Evolutionary conservation across 2,113 vertebrate species (phyloP).

Genomic region (Podocnemis expansa): DNA sequence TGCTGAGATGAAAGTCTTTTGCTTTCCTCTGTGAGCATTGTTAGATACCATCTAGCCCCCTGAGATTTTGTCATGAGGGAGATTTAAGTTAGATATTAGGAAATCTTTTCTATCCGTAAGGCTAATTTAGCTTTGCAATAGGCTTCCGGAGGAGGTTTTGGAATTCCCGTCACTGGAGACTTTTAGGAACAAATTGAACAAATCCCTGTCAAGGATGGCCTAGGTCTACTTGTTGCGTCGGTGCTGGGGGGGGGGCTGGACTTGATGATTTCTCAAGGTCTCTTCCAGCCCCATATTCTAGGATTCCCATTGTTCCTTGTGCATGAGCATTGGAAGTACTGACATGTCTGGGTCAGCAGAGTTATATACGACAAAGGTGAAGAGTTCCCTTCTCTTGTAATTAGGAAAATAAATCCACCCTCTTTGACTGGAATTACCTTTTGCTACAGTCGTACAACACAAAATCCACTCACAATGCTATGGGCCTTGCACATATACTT

Average conservation of each 20-base stretch:
- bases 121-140: neutral
- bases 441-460: neutral
- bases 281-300: neutral
- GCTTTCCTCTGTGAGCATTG: neutral
- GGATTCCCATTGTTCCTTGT: neutral
- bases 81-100: neutral
- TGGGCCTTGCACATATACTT: neutral
- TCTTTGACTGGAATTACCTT: too few relatives aligned
- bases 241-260: neutral
- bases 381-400: too few relatives aligned
- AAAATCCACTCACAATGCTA: neutral
- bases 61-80: too few relatives aligned
- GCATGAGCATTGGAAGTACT: neutral
- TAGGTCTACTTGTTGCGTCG: neutral
- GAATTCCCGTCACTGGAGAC: neutral
- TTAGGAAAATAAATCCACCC: too few relatives aligned
- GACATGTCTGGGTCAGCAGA: neutral
- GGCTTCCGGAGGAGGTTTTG: neutral
- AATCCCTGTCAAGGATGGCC: neutral
- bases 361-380: neutral
- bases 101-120: neutral
- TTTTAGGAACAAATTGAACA: neutral
- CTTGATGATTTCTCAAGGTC: neutral
- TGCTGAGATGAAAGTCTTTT: neutral
- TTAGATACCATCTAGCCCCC: neutral